Evolutionary conservation across 2,797 vertebrate genomes (phyloP), one percentile per base, ranked within the genome.

Genomic region (Tokudaia tokunoshimensis): DNA sequence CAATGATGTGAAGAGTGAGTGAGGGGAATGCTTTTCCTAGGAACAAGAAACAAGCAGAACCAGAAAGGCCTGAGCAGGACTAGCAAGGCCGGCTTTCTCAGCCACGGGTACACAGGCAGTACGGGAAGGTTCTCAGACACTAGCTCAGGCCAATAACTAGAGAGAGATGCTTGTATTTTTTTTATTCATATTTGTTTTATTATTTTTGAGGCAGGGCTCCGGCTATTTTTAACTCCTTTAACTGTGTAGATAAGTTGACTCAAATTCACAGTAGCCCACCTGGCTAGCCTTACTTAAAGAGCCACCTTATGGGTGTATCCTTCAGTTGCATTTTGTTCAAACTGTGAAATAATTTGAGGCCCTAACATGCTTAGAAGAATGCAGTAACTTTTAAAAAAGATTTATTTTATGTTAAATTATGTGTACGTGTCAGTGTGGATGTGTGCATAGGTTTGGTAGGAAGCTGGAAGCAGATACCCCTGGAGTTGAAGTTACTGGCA

Each of bases 1-100:
- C 95, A 95, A 94, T 81, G 70, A 78, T 85, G 6, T 89, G 57
- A 96, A 84, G 75, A 75, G 10, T 92, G 41, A 94, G 29, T 67
- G 83, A 91, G 52, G 26, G 44, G 26, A 82, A 41, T 91, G 34
- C 20, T 78, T 93, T 91, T 86, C 74, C 26, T 72, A 50, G 63
- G 50, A 89, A 63, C 55, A 81, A 15, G 65, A 95, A 96, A 88
- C 70, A 96, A 82, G 87, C 41, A 72, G 44, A 83, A 41, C 55
- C 67, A 44, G 57, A 76, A 79, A 81, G 59, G 37, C 37, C 82
- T 94, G 29, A 72, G 41, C 82, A 92, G 31, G 34, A 87, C 75
- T 34, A 84, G n/a, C 4, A 3, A 75, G 79, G 22, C 79, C 91
- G 4, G 63, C 75, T 92, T 81, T 91, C 82, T 34, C 88, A 2